These are phyloP conservation scores for Tapirus terrestris DNA, from an alignment of 2,113 vertebrate species.

Conservation along the genomic window DNA sequence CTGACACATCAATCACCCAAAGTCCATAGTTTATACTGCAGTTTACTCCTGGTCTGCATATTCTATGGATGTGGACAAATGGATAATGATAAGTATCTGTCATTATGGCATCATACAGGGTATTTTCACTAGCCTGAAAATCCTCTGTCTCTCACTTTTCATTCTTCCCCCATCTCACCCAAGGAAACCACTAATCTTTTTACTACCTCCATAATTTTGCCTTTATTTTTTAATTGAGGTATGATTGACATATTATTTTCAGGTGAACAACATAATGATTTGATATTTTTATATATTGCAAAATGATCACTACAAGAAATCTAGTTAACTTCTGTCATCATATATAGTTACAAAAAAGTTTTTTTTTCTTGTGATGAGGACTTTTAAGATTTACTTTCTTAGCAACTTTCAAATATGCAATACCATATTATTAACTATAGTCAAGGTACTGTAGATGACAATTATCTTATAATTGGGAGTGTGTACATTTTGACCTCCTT, in stretches of 20 bases:
- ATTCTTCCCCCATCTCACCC: neutral
- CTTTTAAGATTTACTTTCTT: too few relatives aligned
- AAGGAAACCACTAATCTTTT: neutral
- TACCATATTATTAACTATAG: too few relatives aligned
- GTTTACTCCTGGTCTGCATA: neutral
- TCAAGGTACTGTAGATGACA: too few relatives aligned
- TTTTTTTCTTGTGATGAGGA: neutral
- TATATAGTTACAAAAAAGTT: neutral
- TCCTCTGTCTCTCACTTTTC: neutral
- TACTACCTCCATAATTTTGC: too few relatives aligned
- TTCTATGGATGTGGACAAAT: neutral
- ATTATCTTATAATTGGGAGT: too few relatives aligned
- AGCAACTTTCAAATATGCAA: too few relatives aligned
- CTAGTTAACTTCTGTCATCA: neutral
- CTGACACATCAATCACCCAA: too few relatives aligned
- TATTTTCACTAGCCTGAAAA: neutral
- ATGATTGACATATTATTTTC: neutral
- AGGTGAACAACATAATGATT: neutral
- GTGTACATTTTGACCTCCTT: too few relatives aligned
- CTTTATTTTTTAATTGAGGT: neutral
- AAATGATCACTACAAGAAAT: neutral
- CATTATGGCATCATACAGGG: neutral
- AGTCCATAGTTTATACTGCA: too few relatives aligned
- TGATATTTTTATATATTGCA: neutral
- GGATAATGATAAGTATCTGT: neutral